These are phyloP conservation scores for Ectobius pallidus DNA, from an alignment of 2,888 invertebrate species.

Conservation along the genomic window DNA sequence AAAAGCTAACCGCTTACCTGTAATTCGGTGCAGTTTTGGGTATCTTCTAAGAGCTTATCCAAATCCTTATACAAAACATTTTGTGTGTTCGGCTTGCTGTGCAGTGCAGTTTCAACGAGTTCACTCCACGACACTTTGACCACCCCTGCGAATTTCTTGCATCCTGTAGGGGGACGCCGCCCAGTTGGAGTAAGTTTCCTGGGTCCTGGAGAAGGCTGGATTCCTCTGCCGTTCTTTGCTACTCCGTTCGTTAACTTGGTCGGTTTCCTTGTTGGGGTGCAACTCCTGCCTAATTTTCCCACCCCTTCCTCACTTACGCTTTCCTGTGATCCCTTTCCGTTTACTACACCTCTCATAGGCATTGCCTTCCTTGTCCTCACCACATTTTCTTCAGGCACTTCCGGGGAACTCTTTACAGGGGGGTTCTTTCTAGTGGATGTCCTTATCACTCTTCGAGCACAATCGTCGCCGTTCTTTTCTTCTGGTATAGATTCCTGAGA, in stretches of 20 bases:
- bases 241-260: not conserved
- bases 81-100: not conserved
- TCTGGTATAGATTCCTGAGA: not conserved
- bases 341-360: not conserved
- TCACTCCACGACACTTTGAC: constrained; percentile 5
- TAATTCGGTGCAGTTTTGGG: not conserved
- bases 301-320: not conserved
- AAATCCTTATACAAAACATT: constrained; percentile 11
- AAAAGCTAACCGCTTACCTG: not conserved
- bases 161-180: not conserved
- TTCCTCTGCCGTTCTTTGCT: not conserved
- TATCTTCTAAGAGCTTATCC: not conserved
- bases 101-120: not conserved
- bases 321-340: constrained; percentile 2
- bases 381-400: too few species aligned
- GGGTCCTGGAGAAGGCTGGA: not conserved
- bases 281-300: not conserved
- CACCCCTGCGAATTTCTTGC: not conserved
- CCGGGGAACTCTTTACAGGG: not conserved
- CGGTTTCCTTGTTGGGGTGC: not conserved
- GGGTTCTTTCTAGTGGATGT: not conserved
- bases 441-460: not conserved
- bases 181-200: not conserved
- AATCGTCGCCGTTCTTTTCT: not conserved
- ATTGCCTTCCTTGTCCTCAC: not conserved